Evolutionary conservation across 2,888 invertebrate genomes (phyloP), one percentile per base, ranked within the genome.

Genomic region (Pandemis cinnamomeana): DNA sequence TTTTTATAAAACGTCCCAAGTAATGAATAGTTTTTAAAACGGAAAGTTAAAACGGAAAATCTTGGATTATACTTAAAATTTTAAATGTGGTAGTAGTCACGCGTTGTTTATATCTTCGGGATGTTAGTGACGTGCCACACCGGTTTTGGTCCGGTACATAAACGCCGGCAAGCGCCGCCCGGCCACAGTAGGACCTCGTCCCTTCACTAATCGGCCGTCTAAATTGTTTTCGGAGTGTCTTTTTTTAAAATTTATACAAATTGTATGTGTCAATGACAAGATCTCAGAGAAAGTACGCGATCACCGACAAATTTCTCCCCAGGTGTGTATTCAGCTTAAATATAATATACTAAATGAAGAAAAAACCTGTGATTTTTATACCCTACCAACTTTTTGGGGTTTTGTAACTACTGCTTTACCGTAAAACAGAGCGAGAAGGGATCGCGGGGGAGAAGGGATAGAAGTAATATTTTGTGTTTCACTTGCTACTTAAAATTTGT

Each of bases 221-320:
- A 84, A 87, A 87, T 88, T 87, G 78, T 80, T 84, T 83, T 83
- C 85, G 86, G 86, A 86, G 87, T 88, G 84, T 87, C 84, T 77
- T 88, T 92, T 92, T 86, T 85, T 85, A 82, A 76, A 71, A 79
- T 79, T 87, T 83, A 77, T 78, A 73, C 78, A 83, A 81, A 81
- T 82, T 83, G 87, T 92, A 90, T 89, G 94, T 94, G 94, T 94
- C 94, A 94, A 94, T 94, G 94, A 94, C 92, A 93, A 93, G 87
- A 93, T 89, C 91, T 86, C 90, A 90, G 91, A 94, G 90, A 92
- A 94, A 90, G 89, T 94, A 86, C 83, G 92, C 93, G 86, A 93
- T 94, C 83, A 94, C 90, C 83, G 92, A 94, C 91, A 94, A 93
- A 91, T 94, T 94, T 89, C 88, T 94, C 80, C 94, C 94, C 84